Evolutionary conservation across 2,888 invertebrate species (phyloP), one percentile per base, ranked within the genome.

Genomic region (Epistrophella euchroma): DNA sequence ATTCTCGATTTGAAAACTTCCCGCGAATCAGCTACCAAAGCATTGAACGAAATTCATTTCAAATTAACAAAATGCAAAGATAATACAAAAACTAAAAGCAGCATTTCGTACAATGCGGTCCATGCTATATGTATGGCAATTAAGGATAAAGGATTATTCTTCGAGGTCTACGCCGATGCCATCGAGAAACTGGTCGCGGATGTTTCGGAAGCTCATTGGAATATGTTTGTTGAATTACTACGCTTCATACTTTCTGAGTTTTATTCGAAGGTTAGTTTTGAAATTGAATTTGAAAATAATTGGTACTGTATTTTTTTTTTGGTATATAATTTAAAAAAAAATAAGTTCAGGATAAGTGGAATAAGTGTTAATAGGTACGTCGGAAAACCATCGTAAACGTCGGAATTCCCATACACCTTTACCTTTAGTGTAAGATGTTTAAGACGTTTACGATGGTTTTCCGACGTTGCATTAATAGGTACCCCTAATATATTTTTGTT

Each of bases 1-100:
- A 50, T 86, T 37, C 28, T 22, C 9, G 71, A 86, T 86, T 87
- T 87, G 28, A 87, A 87, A 87, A 79, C 45, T 68, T 87, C 79
- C 32, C 68, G 68, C 75, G 87, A 87, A 79, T 66, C 60, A 15
- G 83, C 79, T 0, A 45, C 60, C 37, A 62, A 19, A 71, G 78
- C 83, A 15, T 28, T 83, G 56, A 74, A 60, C 55, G 75, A 87
- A 25, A 28, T 76, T 28, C 68, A 62, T 47, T 15, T n/a, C 6
- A 87, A 83, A 87, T 55, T 87, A 47, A 45, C 66, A 11, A 86
- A 82, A 52, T 78, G 45, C 19, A 79, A 68, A 22, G 74, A 71
- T 9, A 62, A 76, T n/a, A 11, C 19, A 9, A 72, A 74, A 28
- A 35, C 35, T 15, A 75, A 55, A 70, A 82, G 87, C 35, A 60